Base-by-base conservation (phyloP, 2,797 vertebrate species). In the Babyrousa celebensis region DNA sequence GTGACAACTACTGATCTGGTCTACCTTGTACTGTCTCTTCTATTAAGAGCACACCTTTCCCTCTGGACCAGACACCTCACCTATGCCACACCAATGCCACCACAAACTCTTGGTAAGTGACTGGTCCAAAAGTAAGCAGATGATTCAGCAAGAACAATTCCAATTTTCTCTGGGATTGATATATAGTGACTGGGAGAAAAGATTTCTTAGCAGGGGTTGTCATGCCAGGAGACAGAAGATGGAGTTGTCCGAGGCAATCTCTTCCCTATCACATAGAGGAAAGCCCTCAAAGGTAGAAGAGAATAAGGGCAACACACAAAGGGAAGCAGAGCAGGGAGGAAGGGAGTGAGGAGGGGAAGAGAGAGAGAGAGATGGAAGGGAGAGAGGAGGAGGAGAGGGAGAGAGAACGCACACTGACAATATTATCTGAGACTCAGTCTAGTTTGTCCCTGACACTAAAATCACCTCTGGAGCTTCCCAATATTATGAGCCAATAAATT, bases 371-470 rank as follows among this genome's bases (percentile, higher is more conserved):
- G 75, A 18, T 56, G 20, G 75, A 18, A 29, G 25, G 11, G 3
- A 10, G 29, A 12, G 29, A n/a, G 48, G 18, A 23, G 48, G 32
- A 67, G 68, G 62, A 75, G 16, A 93, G n/a, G 67, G 27, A 16
- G n/a, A 70, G 10, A 36, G 36, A 48, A 40, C 1, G 17, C 60
- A 43, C 5, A 23, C 54, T 27, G 74, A 82, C 62, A 29, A 2
- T 1, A 20, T 20, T 68, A 29, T 63, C 2, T 60, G 80, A 95
- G 58, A 75, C 29, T n/a, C 43, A 17, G 52, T 82, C 70, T 78
- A 29, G n/a, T 87, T 63, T 93, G 89, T 79, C 60, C 36, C 9
- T 68, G 63, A 87, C 84, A 83, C 48, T 71, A 84, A 72, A 91
- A 56, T 48, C 58, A 48, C 23, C 40, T 74, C 82, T 48, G 52